phyloP scores from a whole-genome alignment of 2,888 invertebrate species.

The Hyppa rectilinea region DNA sequence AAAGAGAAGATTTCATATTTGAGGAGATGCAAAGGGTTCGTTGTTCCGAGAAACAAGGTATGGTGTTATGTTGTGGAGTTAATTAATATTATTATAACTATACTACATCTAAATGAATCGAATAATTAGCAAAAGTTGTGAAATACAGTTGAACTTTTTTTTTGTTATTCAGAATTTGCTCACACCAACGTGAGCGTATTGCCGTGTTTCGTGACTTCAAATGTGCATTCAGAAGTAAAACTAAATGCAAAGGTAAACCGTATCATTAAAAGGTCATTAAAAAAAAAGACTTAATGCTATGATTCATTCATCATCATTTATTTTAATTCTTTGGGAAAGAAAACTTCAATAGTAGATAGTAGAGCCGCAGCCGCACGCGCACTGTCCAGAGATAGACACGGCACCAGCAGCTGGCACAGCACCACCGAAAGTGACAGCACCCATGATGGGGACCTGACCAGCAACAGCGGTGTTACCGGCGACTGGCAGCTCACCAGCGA shows the following conservation, averaged over 20 bases:
- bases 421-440: constrained; percentile 61
- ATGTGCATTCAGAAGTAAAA: not conserved
- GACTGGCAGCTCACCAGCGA: constrained; percentile 67
- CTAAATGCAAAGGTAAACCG: not conserved
- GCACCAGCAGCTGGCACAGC: constrained; percentile 45
- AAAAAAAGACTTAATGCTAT: not conserved
- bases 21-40: too few relatives aligned
- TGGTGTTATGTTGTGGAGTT: too few relatives aligned
- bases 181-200: not conserved
- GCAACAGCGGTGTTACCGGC: constrained; percentile 47
- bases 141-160: too few relatives aligned
- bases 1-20: too few relatives aligned
- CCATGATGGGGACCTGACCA: constrained; percentile 69
- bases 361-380: constrained; percentile 44
- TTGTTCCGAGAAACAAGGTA: too few relatives aligned
- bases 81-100: too few relatives aligned
- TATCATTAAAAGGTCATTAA: not conserved
- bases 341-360: constrained; percentile 6
- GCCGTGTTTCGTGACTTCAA: not conserved
- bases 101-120: too few relatives aligned
- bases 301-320: not conserved
- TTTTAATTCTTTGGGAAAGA: not conserved
- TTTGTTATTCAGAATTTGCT: not conserved
- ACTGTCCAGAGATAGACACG: constrained; percentile 43
- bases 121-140: too few relatives aligned